These are phyloP conservation scores for Sitta europaea DNA, from an alignment of 2,113 vertebrate genomes.

Conservation along the genomic window DNA sequence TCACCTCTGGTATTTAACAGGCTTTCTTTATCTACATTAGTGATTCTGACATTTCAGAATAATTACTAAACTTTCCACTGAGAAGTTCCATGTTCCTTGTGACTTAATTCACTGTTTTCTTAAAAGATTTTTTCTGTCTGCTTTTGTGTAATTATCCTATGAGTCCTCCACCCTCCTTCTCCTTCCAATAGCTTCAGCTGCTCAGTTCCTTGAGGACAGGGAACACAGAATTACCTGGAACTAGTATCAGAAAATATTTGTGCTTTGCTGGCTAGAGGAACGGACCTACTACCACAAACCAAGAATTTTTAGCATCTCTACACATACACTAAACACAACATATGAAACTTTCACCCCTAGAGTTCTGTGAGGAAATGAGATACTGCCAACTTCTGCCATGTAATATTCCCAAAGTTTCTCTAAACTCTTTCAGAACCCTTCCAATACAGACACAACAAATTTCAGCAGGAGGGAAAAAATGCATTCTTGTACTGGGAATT, in stretches of 20 bases:
- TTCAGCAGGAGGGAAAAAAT: neutral
- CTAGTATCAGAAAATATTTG: neutral
- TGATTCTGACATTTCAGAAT: neutral
- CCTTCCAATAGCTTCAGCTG: neutral
- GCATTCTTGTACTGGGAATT: neutral
- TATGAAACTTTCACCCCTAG: neutral
- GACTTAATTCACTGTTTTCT: neutral
- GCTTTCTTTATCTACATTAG: neutral
- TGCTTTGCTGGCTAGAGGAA: neutral
- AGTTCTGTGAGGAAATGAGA: neutral
- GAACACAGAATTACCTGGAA: neutral
- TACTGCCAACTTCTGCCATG: neutral
- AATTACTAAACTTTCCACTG: neutral
- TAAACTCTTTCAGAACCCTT: neutral
- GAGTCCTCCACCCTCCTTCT: neutral
- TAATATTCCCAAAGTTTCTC: neutral
- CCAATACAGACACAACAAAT: neutral
- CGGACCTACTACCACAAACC: neutral
- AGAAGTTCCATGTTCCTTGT: neutral
- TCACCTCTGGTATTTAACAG: neutral
- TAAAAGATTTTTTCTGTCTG: neutral
- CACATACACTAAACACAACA: neutral
- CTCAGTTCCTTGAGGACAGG: neutral
- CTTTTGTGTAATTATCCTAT: neutral
- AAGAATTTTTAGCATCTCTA: neutral